Evolutionary conservation across 2,888 invertebrate genomes (phyloP).

Genomic region (Eristalinus aeneus): DNA sequence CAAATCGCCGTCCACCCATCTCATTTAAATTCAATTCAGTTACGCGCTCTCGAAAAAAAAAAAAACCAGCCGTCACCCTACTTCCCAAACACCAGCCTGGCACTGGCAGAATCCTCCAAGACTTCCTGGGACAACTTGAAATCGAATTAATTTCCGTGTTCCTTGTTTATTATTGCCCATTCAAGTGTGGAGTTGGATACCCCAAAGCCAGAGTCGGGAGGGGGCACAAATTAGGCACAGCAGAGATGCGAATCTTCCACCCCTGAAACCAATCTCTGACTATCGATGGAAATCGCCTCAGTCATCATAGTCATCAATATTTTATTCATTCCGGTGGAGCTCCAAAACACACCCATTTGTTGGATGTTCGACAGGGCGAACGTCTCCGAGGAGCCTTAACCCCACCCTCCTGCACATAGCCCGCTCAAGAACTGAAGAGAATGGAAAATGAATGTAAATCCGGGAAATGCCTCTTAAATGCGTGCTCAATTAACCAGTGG

Average conservation of each 20-base stretch:
- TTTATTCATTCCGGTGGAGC: slow-evolving; percentile 53
- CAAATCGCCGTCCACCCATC: slow-evolving; percentile 20
- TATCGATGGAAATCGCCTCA: slow-evolving; percentile 40
- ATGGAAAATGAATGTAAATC: slow-evolving; percentile 50
- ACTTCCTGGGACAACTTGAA: slow-evolving; percentile 20
- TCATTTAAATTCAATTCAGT: slow-evolving; percentile 65
- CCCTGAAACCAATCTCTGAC: neutral
- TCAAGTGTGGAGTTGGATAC: slow-evolving; percentile 35
- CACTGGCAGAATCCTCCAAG: neutral
- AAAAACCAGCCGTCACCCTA: slow-evolving; percentile 5
- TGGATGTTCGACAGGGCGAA: neutral
- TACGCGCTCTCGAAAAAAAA: slow-evolving; percentile 33
- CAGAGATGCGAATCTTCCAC: neutral
- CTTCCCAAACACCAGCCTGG: neutral
- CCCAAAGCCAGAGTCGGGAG: neutral
- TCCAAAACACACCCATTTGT: neutral
- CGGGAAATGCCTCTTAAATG: slow-evolving; percentile 66
- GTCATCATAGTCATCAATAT: slow-evolving; percentile 61
- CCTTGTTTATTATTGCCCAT: slow-evolving; percentile 59
- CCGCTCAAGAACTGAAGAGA: neutral
- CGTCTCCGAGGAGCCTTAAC: neutral
- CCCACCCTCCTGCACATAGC: neutral
- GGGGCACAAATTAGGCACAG: slow-evolving; percentile 46
- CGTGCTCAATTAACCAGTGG: slow-evolving; percentile 67
- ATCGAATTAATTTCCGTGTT: slow-evolving; percentile 61